A percentile compares a stretch with the other conserved stretches of the same genome.
These are phyloP conservation scores for Molossus molossus DNA, from an alignment of 2,797 vertebrate species.

Conservation along the genomic window DNA sequence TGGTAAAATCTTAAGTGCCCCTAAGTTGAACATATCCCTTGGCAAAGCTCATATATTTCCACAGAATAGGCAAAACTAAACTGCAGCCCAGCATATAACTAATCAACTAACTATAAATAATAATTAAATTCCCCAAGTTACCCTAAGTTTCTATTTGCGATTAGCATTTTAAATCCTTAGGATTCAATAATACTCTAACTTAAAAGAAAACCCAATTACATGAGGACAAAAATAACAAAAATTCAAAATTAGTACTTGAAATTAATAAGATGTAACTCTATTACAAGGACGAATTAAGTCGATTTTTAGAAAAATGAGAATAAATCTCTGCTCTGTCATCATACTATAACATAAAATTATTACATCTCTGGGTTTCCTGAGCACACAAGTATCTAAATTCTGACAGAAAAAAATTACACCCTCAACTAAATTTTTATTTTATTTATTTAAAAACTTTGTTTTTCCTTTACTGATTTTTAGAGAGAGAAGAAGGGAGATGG, in stretches of 20 bases:
- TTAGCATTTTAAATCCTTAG: slow-evolving; percentile 34
- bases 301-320: slow-evolving; percentile 23
- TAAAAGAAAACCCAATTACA: slow-evolving; percentile 32
- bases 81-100: background rate
- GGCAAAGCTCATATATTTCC: slow-evolving; percentile 17
- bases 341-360: background rate
- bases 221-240: slow-evolving; percentile 14
- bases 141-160: background rate
- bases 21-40: background rate
- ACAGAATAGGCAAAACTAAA: slow-evolving; percentile 11
- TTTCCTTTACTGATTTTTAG: too few species aligned
- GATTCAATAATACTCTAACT: background rate
- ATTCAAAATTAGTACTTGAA: slow-evolving; percentile 27
- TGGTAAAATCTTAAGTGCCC: slow-evolving; percentile 26
- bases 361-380: background rate
- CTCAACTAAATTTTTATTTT: background rate
- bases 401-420: background rate
- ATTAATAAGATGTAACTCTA: slow-evolving; percentile 14
- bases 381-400: background rate
- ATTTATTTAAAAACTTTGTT: too few species aligned
- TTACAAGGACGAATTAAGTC: background rate
- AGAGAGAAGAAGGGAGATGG: too few species aligned
- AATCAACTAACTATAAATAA: slow-evolving; percentile 6
- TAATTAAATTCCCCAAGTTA: background rate
- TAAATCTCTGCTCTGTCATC: background rate